A percentile compares a stretch with the other conserved stretches of the same genome.
Evolutionary conservation across 2,113 vertebrate genomes (phyloP).

Genomic region (Zonotrichia leucophrys): DNA sequence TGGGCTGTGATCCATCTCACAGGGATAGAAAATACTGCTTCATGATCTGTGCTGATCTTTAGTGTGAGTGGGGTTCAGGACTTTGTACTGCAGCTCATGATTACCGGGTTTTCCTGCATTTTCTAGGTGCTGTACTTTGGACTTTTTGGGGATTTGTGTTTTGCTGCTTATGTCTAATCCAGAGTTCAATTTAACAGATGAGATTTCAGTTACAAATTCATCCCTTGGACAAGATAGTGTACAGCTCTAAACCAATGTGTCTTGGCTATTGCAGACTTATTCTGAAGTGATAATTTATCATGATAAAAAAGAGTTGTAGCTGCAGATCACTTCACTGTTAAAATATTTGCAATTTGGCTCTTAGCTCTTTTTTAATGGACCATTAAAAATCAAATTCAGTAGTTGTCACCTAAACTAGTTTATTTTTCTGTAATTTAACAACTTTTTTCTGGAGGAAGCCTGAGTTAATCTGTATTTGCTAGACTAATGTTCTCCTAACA

Average conservation of each 20-base stretch:
- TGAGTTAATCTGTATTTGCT: neutral
- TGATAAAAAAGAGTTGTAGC: neutral
- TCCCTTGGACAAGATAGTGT: neutral
- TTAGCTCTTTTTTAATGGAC: neutral
- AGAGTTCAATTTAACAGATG: neutral
- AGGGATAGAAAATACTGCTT: neutral
- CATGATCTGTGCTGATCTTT: neutral
- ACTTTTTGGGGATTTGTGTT: neutral
- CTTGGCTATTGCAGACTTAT: neutral
- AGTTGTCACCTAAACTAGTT: neutral
- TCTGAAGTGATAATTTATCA: neutral
- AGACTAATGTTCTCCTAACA: neutral
- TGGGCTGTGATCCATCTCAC: neutral
- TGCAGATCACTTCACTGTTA: neutral
- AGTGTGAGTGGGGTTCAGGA: neutral
- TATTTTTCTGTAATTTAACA: neutral
- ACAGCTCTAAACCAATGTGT: neutral
- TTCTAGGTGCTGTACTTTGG: neutral
- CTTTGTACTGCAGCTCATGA: neutral
- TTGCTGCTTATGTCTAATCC: neutral
- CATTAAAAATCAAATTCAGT: neutral
- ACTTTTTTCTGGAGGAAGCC: neutral
- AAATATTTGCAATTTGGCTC: neutral
- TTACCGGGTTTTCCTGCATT: neutral
- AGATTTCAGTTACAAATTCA: neutral